Conservation (phyloP, 2,797 vertebrate genomes). For the Semotilus atromaculatus region DNA sequence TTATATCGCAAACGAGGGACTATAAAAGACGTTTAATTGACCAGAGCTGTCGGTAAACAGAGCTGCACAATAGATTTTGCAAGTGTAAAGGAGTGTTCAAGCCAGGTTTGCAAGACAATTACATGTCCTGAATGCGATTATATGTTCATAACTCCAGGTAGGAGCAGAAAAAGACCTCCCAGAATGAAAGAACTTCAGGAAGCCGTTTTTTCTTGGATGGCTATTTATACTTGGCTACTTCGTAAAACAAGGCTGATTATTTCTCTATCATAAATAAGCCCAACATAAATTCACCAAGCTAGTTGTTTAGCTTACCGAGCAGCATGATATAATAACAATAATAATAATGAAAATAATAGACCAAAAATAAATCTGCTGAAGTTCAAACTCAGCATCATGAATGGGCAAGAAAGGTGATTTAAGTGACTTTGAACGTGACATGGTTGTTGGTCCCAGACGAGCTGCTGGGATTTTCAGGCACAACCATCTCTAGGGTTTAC, state of each 20-base stretch:
- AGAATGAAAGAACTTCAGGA: slow-evolving; percentile 4
- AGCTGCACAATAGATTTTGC: slow-evolving; percentile 4
- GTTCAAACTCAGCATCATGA: no score
- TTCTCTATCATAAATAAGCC: background rate
- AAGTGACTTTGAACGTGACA: no score
- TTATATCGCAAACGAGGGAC: background rate
- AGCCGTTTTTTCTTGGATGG: background rate
- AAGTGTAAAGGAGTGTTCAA: slow-evolving; percentile 2
- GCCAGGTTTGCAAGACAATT: slow-evolving; percentile 8
- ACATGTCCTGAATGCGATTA: background rate
- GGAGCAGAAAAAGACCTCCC: background rate
- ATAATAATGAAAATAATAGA: no score
- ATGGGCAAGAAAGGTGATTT: no score
- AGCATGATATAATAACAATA: background rate
- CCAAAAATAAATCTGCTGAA: no score
- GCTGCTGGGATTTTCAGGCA: background rate
- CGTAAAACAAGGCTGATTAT: background rate
- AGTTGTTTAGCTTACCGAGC: background rate
- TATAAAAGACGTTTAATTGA: slow-evolving; percentile 21
- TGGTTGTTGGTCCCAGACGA: no score
- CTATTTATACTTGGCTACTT: background rate
- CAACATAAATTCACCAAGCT: background rate
- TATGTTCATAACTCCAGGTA: background rate
- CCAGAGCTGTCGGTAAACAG: slow-evolving; percentile 5
- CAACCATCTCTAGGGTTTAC: background rate